Percentiles rank a stretch among this genome's conserved stretches.
Evolutionary conservation across 2,113 vertebrate species (phyloP).

Genomic region (Bufo gargarizans): DNA sequence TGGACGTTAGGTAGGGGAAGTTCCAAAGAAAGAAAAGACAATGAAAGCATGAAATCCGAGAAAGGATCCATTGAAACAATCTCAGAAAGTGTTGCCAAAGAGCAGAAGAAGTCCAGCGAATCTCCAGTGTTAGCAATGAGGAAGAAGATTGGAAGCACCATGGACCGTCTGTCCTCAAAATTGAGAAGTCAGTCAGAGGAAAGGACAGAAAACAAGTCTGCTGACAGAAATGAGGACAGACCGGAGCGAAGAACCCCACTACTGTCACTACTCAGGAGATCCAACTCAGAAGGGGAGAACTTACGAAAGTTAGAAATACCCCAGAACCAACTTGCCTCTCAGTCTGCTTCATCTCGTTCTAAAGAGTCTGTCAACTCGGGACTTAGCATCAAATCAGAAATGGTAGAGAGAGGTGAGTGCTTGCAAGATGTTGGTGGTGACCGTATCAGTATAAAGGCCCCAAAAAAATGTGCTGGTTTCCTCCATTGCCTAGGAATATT

Average conservation of each 20-base stretch:
- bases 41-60: constrained; percentile 75
- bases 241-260: constrained; percentile 78
- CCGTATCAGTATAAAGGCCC: too few relatives aligned
- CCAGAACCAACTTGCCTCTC: constrained; percentile 80
- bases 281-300: constrained; percentile 87
- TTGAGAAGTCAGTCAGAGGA: constrained; percentile 86
- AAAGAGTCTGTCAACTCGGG: constrained; percentile 91
- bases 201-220: constrained; percentile 70
- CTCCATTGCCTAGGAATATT: not conserved
- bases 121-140: constrained; percentile 87
- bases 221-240: constrained; percentile 61
- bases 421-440: not conserved
- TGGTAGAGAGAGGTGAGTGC: constrained; percentile 65
- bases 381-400: constrained; percentile 78
- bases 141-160: constrained; percentile 88
- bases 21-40: constrained; percentile 79
- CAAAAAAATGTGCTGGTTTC: too few relatives aligned
- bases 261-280: constrained; percentile 82
- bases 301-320: constrained; percentile 73
- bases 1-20: constrained; percentile 78
- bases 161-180: constrained; percentile 88
- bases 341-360: constrained; percentile 78
- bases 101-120: constrained; percentile 68
- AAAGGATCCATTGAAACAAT: constrained; percentile 62
- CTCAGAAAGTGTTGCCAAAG: constrained; percentile 63